Percentiles rank a stretch among this genome's conserved stretches.
Evolutionary conservation across 2,888 invertebrate genomes (phyloP).

Genomic region (Neoitamus cyanurus): DNA sequence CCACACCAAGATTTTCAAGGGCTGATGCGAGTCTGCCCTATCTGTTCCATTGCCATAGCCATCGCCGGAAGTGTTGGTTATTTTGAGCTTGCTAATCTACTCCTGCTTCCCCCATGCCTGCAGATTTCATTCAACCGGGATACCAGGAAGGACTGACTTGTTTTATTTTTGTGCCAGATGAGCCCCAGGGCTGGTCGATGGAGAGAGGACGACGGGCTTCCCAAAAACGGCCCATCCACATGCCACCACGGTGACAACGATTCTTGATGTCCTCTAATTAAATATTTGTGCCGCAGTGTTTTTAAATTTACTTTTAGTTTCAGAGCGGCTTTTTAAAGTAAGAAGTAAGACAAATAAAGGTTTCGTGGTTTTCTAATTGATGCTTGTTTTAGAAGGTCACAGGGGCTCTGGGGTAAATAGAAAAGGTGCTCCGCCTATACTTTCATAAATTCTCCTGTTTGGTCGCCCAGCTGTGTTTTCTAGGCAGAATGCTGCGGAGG

Average conservation of each 20-base stretch:
- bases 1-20: slow-evolving; percentile 61
- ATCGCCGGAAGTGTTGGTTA: not conserved
- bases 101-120: not conserved
- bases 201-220: not conserved
- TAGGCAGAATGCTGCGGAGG: not conserved
- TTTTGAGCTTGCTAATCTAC: not conserved
- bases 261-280: not conserved
- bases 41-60: not conserved
- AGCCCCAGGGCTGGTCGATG: not conserved
- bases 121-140: not conserved
- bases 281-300: not conserved
- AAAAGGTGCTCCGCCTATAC: not conserved
- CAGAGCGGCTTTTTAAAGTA: not conserved
- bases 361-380: not conserved
- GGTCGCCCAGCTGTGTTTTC: not conserved
- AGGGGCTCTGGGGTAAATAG: not conserved
- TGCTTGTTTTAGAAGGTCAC: not conserved
- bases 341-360: not conserved
- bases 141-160: not conserved
- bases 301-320: not conserved
- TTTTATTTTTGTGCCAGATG: not conserved
- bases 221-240: not conserved
- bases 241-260: not conserved
- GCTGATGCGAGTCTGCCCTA: slow-evolving; percentile 49
- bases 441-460: not conserved